phyloP scores from a whole-genome alignment of 1,140 invertebrate genomes.

The Tetranychus cinnabarinus region DNA sequence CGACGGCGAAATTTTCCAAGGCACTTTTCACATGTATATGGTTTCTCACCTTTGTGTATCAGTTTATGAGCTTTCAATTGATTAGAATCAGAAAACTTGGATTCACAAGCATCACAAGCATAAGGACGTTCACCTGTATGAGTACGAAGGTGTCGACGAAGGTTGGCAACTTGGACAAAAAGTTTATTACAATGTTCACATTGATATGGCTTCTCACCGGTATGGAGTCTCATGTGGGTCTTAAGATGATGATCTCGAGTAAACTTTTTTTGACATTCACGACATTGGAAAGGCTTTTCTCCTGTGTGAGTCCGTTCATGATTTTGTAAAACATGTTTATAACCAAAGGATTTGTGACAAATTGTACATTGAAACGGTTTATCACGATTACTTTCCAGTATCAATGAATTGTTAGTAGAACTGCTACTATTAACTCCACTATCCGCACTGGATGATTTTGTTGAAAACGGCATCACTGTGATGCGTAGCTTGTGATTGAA shows the following conservation, averaged over 20 bases:
- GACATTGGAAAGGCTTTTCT: constrained; percentile 85
- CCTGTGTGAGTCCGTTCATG: constrained; percentile 90
- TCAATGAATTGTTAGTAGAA: no score
- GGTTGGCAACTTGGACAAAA: constrained; percentile 76
- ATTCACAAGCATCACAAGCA: constrained; percentile 61
- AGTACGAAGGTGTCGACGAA: constrained; percentile 69
- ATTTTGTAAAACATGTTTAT: constrained; percentile 84
- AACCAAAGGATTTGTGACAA: constrained; percentile 64
- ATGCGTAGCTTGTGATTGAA: neutral
- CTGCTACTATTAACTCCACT: neutral
- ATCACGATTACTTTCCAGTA: constrained; percentile 24
- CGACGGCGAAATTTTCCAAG: constrained; percentile 47
- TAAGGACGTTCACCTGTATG: constrained; percentile 90
- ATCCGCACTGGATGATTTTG: neutral
- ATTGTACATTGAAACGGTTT: constrained; percentile 66
- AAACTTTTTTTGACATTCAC: constrained; percentile 76
- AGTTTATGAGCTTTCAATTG: constrained; percentile 72
- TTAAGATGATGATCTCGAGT: constrained; percentile 82
- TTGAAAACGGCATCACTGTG: neutral
- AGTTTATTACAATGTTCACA: constrained; percentile 71
- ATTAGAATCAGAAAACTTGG: constrained; percentile 76
- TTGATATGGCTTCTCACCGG: constrained; percentile 74
- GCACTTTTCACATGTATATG: constrained; percentile 52
- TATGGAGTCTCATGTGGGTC: constrained; percentile 74
- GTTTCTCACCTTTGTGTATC: constrained; percentile 70